Percentiles rank a stretch among this genome's conserved stretches.
Conservation (phyloP, 2,113 vertebrate genomes). For the Enhydra lutris region DNA sequence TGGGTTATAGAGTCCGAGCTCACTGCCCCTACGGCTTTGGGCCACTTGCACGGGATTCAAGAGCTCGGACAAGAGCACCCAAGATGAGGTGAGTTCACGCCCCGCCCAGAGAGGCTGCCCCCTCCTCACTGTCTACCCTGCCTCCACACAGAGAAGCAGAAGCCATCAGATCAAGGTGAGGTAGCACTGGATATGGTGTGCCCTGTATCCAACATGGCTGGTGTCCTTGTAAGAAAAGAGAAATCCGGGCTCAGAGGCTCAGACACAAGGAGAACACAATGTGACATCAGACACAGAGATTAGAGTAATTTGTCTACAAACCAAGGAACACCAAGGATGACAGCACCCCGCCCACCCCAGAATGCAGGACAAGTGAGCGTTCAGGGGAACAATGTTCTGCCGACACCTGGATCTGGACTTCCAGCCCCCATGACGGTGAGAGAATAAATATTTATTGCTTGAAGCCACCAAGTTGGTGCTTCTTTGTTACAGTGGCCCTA, state of each 20-base stretch:
- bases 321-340: rapidly evolving
- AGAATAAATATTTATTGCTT: not conserved
- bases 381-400: rapidly evolving
- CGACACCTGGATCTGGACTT: not conserved
- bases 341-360: rapidly evolving
- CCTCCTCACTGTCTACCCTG: not conserved
- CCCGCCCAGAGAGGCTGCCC: too few species aligned
- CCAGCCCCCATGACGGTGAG: rapidly evolving
- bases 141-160: not conserved
- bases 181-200: not conserved
- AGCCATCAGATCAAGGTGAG: not conserved
- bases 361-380: not conserved
- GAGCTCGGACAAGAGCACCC: not conserved
- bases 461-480: not conserved
- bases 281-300: not conserved
- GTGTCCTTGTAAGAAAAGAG: not conserved
- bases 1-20: too few species aligned
- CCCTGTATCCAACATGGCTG: not conserved
- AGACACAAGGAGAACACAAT: rapidly evolving
- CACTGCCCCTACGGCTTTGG: too few species aligned
- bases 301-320: rapidly evolving
- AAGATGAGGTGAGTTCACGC: not conserved
- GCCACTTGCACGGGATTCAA: not conserved
- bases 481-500: not conserved
- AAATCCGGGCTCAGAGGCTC: not conserved